Percentiles rank a stretch among this genome's conserved stretches.
These are phyloP conservation scores for Rhabdomys dilectus DNA, from an alignment of 2,113 vertebrate genomes.

Conservation along the genomic window DNA sequence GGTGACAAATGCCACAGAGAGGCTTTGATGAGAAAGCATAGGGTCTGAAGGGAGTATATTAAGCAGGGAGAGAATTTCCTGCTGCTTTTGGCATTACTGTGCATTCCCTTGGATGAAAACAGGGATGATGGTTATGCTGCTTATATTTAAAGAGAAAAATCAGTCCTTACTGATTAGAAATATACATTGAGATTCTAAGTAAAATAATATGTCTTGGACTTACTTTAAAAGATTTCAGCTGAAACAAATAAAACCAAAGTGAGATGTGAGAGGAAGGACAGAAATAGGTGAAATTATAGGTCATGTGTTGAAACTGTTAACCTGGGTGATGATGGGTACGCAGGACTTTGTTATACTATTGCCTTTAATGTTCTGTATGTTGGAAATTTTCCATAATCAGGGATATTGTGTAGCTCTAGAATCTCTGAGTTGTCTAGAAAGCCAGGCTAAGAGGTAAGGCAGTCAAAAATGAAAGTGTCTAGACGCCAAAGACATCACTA, in stretches of 20 bases:
- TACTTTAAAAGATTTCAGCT: background rate
- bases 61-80: background rate
- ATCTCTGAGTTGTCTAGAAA: background rate
- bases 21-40: slow-evolving; percentile 95
- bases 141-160: background rate
- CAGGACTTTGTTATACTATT: background rate
- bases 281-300: background rate
- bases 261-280: background rate
- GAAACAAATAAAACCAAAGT: background rate
- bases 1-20: slow-evolving; percentile 92
- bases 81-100: background rate
- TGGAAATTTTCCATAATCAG: background rate
- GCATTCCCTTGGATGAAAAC: background rate
- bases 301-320: background rate
- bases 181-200: background rate
- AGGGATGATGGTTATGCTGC: background rate
- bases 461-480: background rate
- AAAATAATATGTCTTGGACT: background rate
- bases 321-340: background rate
- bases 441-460: background rate
- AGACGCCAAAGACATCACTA: background rate
- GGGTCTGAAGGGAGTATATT: background rate
- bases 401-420: background rate
- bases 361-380: background rate
- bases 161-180: background rate